A percentile compares a stretch with the other conserved stretches of the same genome.
These are phyloP conservation scores for Muricea muricata DNA, from an alignment of 92 coral and sea anemone genomes.

Conservation along the genomic window DNA sequence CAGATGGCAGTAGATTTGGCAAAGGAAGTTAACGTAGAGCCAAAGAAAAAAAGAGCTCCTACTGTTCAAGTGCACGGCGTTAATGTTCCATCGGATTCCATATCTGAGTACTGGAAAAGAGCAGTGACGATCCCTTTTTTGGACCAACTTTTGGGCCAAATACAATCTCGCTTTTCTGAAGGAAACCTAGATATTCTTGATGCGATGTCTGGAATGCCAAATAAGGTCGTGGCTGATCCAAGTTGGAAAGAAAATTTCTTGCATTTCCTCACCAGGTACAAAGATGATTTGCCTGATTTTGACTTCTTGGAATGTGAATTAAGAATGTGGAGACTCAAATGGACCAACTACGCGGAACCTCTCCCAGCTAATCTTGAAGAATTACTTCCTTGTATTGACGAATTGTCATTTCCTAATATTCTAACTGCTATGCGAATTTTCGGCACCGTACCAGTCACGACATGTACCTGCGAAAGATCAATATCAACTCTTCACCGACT, in stretches of 20 bases:
- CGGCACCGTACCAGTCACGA: conserved; percentile 58
- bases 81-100: conserved; percentile 17
- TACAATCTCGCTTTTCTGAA: conserved; percentile 30
- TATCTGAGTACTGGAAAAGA: conserved; percentile 19
- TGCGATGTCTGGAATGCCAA: background rate
- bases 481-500: too few species aligned
- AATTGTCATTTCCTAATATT: conserved; percentile 43
- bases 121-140: conserved; percentile 41
- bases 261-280: background rate
- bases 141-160: conserved; percentile 19
- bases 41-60: background rate
- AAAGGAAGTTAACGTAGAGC: background rate
- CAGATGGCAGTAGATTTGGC: background rate
- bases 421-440: conserved; percentile 41
- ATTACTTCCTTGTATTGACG: conserved; percentile 25
- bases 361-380: background rate
- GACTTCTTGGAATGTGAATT: background rate
- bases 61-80: conserved; percentile 1
- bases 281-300: background rate
- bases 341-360: background rate
- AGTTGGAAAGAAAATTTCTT: background rate
- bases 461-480: background rate
- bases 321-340: background rate
- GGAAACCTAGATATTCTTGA: conserved; percentile 42
- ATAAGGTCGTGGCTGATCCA: background rate